Evolutionary conservation across 2,113 vertebrate genomes (phyloP), one percentile per base, ranked within the genome.

Genomic region (Potamarius usumacintae): DNA sequence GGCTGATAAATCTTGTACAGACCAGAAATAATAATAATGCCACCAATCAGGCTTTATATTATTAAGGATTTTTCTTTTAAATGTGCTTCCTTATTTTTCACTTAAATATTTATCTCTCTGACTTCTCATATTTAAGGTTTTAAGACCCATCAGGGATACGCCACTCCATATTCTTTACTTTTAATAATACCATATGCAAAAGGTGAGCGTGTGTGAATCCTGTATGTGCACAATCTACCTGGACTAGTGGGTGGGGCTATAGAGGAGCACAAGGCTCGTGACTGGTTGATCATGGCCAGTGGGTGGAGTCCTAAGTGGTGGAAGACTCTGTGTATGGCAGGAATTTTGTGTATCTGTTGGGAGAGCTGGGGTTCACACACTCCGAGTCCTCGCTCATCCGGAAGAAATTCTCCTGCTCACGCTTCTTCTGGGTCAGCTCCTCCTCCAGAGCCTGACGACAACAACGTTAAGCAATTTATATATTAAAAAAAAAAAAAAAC

Each of bases 351-450:
- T 96, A 93, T 91, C 95, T 97, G 90, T 87, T 94, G 0, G 96
- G 95, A 3, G 97, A 96, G 87, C 92, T 93, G 52, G 96, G 96
- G 18, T 63, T 94, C 7, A 92, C 91, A 81, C 89, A 93, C 22
- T 96, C 96, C 0, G 88, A 81, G 1, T 94, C 93, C 60, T 96
- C 94, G 0, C 90, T 96, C 91, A 99, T 92, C 89, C 90, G 97
- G 92, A 99, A 99, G 95, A 99, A 99, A 86, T 94, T 92, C 92
- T 98, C 98, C 93, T 99, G 98, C 53, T 99, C 98, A 8, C 84
- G 93, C 65, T 97, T 99, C 94, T 95, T 99, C 91, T 95, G 94
- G 86, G 93, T 97, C 85, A 99, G 91, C 79, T 98, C 97, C 0
- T 98, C 97, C 91, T 99, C 98, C 79, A 99, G 95, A 27, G 95